A percentile compares a stretch with the other conserved stretches of the same genome.
Conservation (phyloP, 2,113 vertebrate species). For the Rattus norvegicus region DNA sequence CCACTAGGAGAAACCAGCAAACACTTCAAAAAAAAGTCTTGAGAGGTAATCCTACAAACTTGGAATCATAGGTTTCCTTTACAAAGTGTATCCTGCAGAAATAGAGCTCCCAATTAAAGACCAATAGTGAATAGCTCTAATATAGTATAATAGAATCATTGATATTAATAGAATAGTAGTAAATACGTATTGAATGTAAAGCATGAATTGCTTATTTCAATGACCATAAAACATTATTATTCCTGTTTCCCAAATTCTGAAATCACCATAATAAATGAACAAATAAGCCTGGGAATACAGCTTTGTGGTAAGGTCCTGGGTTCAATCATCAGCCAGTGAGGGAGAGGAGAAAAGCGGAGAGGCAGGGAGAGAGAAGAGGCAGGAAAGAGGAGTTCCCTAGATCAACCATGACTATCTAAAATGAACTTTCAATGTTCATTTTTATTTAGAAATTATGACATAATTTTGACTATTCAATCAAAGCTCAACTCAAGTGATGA, state of each 20-base stretch:
- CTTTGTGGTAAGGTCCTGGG: not conserved
- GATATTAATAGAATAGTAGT: not conserved
- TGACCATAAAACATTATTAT: not conserved
- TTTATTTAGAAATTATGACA: conserved; percentile 50
- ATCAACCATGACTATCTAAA: not conserved
- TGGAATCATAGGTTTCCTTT: not conserved
- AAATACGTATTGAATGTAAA: not conserved
- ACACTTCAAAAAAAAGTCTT: accelerated
- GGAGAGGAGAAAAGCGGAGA: not conserved
- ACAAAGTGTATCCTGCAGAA: conserved; percentile 5
- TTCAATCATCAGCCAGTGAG: not conserved
- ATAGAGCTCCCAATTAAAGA: not conserved
- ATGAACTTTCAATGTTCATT: not conserved
- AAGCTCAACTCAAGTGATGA: not conserved
- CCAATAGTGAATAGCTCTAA: not conserved
- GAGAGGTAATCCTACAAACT: not conserved
- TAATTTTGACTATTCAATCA: not conserved
- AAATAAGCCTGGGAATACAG: not conserved
- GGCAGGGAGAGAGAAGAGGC: not conserved
- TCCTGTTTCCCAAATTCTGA: conserved; percentile 12
- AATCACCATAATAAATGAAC: not conserved
- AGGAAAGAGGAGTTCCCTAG: not conserved
- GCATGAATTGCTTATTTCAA: conserved; percentile 2
- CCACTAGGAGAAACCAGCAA: not conserved
- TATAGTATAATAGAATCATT: not conserved